These are phyloP conservation scores for Frieseomelitta varia DNA, from an alignment of 1,140 invertebrate genomes.

Conservation along the genomic window DNA sequence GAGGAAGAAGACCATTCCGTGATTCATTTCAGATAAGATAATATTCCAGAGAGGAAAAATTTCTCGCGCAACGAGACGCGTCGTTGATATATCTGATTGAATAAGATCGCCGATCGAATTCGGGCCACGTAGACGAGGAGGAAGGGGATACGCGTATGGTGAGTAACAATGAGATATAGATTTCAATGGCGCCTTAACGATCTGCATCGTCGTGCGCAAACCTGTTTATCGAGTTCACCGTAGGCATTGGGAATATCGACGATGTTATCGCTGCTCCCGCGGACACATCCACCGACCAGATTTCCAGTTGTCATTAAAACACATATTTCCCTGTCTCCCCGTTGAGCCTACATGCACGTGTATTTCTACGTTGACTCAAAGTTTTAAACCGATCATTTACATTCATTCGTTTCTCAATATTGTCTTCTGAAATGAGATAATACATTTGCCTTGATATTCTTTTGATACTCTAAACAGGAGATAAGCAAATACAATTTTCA, in stretches of 20 bases:
- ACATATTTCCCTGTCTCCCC: conserved; percentile 35
- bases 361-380: conserved; percentile 23
- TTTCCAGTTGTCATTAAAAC: conserved; percentile 49
- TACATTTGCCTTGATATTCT: neutral
- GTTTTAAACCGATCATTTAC: neutral
- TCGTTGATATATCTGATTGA: conserved; percentile 33
- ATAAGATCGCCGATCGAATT: conserved; percentile 46
- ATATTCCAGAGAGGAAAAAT: neutral
- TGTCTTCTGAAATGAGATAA: neutral
- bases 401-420: neutral
- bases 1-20: neutral
- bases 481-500: no score
- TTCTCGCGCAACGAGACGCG: neutral
- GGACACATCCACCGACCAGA: conserved; percentile 41
- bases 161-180: conserved; percentile 65
- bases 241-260: conserved; percentile 54
- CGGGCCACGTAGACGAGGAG: conserved; percentile 33
- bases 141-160: conserved; percentile 20
- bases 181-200: conserved; percentile 68
- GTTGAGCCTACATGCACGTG: neutral
- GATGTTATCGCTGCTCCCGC: conserved; percentile 41
- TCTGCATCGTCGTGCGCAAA: conserved; percentile 57
- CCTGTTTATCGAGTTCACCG: conserved; percentile 67
- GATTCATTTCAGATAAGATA: conserved; percentile 18
- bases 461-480: neutral